Evolutionary conservation across 2,888 invertebrate species (phyloP), one percentile per base, ranked within the genome.

Genomic region (Cistogaster globosa): DNA sequence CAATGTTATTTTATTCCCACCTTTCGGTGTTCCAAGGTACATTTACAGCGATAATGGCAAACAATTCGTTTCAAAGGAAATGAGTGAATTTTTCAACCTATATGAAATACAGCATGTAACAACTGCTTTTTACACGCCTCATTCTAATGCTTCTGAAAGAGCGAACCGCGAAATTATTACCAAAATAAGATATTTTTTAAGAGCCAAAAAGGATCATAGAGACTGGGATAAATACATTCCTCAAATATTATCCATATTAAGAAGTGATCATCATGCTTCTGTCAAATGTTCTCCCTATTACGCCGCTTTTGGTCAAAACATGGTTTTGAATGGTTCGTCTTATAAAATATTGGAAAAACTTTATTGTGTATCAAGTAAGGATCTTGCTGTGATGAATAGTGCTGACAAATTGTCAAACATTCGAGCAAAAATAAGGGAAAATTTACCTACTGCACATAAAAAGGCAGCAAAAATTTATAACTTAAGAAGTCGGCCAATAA

Each of bases 61-160:
- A 42, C 12, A 42, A 42, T 42, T 42, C 7, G 11, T 42, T 6
- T 42, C 42, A 11, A 4, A 42, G 4, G 42, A 42, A 42, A 42
- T 42, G 12, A 42, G 7, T 6, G 2, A 42, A 12, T 42, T 42
- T 42, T 6, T 42, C 6, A 42, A 42, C 2, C 4, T 11, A 6
- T 42, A 12, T 12, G 42, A 7, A 4, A 42, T 42, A 6, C 42
- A 42, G 12, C 42, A 42, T 7, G 12, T 42, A 4, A 42, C 42
- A 6, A 42, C 42, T 42, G 42, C 2, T 1, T 3, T 42, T 6
- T 42, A 42, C 7, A 0, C 12, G 4, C 12, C 12, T 84, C 86
- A 0, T 6, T 42, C 42, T 11, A 86, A 86, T 36, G 79, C 84
- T n/a, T 75, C 78, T 0, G 84, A 84, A 36, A 45, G 84, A n/a